These are phyloP conservation scores for Styela clava DNA, from an alignment of 23 tunicate species.

Conservation along the genomic window DNA sequence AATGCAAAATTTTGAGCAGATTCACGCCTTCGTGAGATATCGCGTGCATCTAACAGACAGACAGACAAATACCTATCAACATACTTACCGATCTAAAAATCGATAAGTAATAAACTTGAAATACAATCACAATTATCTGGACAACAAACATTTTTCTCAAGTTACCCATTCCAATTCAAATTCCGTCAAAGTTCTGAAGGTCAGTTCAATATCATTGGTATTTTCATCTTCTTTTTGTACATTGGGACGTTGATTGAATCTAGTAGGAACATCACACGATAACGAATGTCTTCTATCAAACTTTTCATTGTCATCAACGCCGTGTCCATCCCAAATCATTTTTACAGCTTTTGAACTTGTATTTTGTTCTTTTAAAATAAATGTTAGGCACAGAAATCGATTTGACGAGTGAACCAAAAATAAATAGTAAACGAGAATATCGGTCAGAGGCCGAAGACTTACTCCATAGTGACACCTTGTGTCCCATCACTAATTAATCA, in stretches of 20 bases:
- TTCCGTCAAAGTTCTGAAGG: background rate
- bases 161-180: constrained; percentile 12
- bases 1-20: no score
- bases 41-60: no score
- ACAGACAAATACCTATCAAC: no score
- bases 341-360: background rate
- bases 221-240: background rate
- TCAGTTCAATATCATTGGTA: background rate
- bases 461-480: no score
- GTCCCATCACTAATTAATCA: no score
- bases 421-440: no score
- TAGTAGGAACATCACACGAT: constrained; percentile 24
- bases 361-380: background rate
- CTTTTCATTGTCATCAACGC: background rate
- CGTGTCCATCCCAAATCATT: constrained; percentile 15
- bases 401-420: background rate
- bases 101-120: no score
- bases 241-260: constrained; percentile 17
- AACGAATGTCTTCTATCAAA: constrained; percentile 34
- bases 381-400: background rate
- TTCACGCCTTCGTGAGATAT: no score
- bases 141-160: no score
- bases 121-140: no score
- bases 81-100: no score
- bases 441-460: no score